These are phyloP conservation scores for Cryptophagus acutangulus DNA, from an alignment of 2,888 invertebrate genomes.

Conservation along the genomic window DNA sequence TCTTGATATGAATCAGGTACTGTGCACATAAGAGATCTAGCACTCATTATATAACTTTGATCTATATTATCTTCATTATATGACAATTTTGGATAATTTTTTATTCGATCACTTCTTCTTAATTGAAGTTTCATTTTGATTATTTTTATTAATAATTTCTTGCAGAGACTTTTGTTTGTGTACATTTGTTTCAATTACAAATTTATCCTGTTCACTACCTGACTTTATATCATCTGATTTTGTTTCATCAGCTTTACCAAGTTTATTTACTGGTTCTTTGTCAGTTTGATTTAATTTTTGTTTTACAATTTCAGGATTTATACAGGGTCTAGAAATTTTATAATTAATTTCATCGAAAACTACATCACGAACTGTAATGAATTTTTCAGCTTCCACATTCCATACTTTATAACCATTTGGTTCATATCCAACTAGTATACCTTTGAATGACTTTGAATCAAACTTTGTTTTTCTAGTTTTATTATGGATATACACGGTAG, in stretches of 20 bases:
- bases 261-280: background rate
- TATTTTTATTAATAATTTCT: background rate
- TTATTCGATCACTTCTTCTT: conserved; percentile 8
- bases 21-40: background rate
- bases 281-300: background rate
- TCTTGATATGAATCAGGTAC: conserved; percentile 10
- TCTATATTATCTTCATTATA: conserved; percentile 8
- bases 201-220: conserved; percentile 1
- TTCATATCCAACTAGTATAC: too few relatives aligned
- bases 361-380: conserved; percentile 33
- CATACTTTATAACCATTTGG: conserved; percentile 37
- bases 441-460: conserved; percentile 37
- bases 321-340: conserved; percentile 2
- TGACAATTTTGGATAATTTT: background rate
- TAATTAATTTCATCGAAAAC: conserved; percentile 32
- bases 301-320: background rate
- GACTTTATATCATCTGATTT: conserved; percentile 1
- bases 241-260: conserved; percentile 1
- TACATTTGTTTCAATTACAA: background rate
- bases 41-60: conserved; percentile 4
- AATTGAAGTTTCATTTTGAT: background rate
- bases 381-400: conserved; percentile 30
- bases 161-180: conserved; percentile 1
- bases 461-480: conserved; percentile 35
- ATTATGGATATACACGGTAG: conserved; percentile 37